These are phyloP conservation scores for Drosophila lini DNA, from an alignment of 1,140 invertebrate genomes.

Conservation along the genomic window DNA sequence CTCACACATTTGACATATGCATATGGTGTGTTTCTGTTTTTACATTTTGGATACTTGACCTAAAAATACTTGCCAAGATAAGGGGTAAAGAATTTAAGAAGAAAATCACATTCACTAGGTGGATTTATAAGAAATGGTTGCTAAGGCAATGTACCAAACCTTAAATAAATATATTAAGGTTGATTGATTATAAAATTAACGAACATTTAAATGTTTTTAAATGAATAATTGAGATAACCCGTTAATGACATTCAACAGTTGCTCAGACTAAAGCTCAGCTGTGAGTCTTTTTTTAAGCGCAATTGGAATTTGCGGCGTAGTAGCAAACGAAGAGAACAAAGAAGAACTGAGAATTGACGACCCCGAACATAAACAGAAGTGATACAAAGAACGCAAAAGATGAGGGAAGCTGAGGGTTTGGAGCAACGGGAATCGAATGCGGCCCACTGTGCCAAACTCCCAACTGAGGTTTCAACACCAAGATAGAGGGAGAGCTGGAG, in stretches of 20 bases:
- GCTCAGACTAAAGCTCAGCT: conserved; percentile 14
- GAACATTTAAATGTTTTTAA: not conserved
- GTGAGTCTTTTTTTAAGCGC: conserved; percentile 30
- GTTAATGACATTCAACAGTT: conserved; percentile 33
- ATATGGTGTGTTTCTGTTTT: not conserved
- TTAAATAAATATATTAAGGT: not conserved
- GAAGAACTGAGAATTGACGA: conserved; percentile 57
- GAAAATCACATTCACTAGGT: not conserved
- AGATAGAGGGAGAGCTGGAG: conserved; percentile 13
- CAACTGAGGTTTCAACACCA: conserved; percentile 31
- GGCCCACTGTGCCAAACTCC: conserved; percentile 52
- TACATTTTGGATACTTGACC: conserved; percentile 22
- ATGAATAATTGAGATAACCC: conserved; percentile 2
- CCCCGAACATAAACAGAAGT: conserved; percentile 46
- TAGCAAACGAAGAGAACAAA: conserved; percentile 58
- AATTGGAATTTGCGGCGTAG: conserved; percentile 41
- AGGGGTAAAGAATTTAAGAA: conserved; percentile 19
- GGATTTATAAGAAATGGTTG: not conserved
- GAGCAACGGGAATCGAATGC: conserved; percentile 6
- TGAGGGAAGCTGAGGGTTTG: conserved; percentile 28
- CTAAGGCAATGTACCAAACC: no score
- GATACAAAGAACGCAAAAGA: conserved; percentile 24
- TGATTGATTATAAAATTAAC: conserved; percentile 1
- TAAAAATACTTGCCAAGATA: conserved; percentile 19
- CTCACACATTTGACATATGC: conserved; percentile 11